Percentiles rank a stretch among this genome's conserved stretches.
These are phyloP conservation scores for Brachymystax lenok DNA, from an alignment of 2,797 vertebrate genomes.

Conservation along the genomic window DNA sequence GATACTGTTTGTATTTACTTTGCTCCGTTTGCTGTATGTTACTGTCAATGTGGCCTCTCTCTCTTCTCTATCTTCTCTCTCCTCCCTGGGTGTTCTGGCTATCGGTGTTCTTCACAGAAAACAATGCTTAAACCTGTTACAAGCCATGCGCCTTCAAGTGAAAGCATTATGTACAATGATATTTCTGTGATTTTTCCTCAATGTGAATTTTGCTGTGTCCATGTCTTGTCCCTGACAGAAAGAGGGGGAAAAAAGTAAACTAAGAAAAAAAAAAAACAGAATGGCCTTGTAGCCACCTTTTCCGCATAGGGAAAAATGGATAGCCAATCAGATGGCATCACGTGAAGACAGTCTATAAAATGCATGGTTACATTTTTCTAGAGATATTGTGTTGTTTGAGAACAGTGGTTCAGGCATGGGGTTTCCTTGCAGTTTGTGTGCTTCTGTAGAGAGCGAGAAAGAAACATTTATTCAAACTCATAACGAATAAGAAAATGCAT, in stretches of 20 bases:
- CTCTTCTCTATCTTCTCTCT: conserved; percentile 7
- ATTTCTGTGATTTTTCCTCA: conserved; percentile 32
- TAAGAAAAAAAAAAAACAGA: conserved; percentile 1
- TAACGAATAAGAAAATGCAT: conserved; percentile 14
- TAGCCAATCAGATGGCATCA: conserved; percentile 21
- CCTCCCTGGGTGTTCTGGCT: conserved; percentile 9
- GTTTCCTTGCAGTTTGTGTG: conserved; percentile 28
- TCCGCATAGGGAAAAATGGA: conserved; percentile 5
- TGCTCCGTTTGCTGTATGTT: conserved; percentile 32
- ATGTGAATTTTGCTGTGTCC: conserved; percentile 32
- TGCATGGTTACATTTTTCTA: conserved; percentile 39
- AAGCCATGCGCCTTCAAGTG: conserved; percentile 33
- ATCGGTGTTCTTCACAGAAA: conserved; percentile 40
- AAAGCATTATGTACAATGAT: conserved; percentile 24
- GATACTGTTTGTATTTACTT: conserved; percentile 21
- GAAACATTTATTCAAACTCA: conserved; percentile 6
- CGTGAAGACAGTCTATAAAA: conserved; percentile 28
- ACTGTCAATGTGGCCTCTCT: conserved; percentile 13
- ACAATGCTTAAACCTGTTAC: conserved; percentile 19
- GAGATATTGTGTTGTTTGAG: conserved; percentile 22
- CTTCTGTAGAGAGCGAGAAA: conserved; percentile 19
- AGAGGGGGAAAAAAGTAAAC: neutral
- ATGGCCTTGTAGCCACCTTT: neutral
- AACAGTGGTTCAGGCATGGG: conserved; percentile 5
- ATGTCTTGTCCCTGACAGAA: conserved; percentile 18